Base-by-base conservation (phyloP, 1,140 invertebrate species). In the Habropoda laboriosa region DNA sequence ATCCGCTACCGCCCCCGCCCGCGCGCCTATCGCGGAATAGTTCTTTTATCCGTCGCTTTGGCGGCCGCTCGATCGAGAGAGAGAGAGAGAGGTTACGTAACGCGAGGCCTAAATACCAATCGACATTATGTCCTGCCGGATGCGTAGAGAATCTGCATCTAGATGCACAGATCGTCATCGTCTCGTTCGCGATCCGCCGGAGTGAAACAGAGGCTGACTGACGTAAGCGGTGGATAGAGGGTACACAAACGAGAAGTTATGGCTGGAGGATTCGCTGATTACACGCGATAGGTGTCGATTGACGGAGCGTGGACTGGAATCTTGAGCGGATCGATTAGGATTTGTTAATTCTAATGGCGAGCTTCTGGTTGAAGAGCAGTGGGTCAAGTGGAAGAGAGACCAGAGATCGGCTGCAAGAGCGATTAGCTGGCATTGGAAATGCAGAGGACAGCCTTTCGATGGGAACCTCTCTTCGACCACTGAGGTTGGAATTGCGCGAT, bases 101-200 rank as follows among this genome's bases (percentile, higher is more conserved):
- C 47, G 74, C 73, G 61, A 87, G 80, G 76, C 82, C 82, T 87
- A 87, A 87, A 85, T 85, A 86, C 82, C 85, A 60, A 87, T 81
- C 63, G 72, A 42, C 60, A 40, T n/a, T n/a, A n/a, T 55, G 60
- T 32, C 45, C 24, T 51, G 53, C 32, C 45, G 40, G 77, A 76
- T 55, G 16, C 32, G n/a, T 27, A 30, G 30, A 57, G 61, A 75
- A 67, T 76, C 49, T 70, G 68, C 79, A 79, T 71, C 79, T 55
- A 61, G 64, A 85, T 67, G 77, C 77, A n/a, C n/a, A 45, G 79
- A 79, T 58, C 27, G 63, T 45, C 40, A n/a, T n/a, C 42, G 1
- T 16, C 2, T 4, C 21, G n/a, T 27, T n/a, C n/a, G n/a, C 51
- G 51, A 16, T n/a, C 35, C 35, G 40, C 53, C 58, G 71, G 47